Evolutionary conservation across 2,113 vertebrate species (phyloP).

Genomic region (Pedetes capensis): DNA sequence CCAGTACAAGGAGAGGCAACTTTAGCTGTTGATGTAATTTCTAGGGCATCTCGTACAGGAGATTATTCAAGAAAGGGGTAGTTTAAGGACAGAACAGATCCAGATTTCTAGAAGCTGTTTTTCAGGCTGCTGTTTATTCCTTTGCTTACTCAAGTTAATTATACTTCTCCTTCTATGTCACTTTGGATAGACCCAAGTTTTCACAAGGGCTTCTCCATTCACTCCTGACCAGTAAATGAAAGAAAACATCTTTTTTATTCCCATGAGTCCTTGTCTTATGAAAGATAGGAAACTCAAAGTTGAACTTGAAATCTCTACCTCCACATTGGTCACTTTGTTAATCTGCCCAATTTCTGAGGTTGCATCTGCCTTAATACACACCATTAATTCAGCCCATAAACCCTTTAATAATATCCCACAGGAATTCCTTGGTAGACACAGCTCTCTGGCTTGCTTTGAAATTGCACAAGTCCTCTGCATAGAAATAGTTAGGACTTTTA

Average conservation of each 20-base stretch:
- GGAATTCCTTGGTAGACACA: slow-evolving; percentile 69
- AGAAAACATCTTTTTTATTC: slow-evolving; percentile 68
- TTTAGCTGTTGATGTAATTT: slow-evolving; percentile 29
- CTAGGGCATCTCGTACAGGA: neutral
- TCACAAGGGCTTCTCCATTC: slow-evolving; percentile 45
- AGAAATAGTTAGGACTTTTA: slow-evolving; percentile 65
- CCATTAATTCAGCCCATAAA: slow-evolving; percentile 72
- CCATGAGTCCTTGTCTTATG: slow-evolving; percentile 59
- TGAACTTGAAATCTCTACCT: slow-evolving; percentile 64
- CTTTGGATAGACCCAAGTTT: slow-evolving; percentile 57
- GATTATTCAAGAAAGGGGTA: slow-evolving; percentile 56
- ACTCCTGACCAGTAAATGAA: slow-evolving; percentile 44
- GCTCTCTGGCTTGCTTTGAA: slow-evolving; percentile 70
- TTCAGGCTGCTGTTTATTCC: slow-evolving; percentile 58
- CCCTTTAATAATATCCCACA: slow-evolving; percentile 76
- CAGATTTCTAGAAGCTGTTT: slow-evolving; percentile 72
- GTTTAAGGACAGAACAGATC: slow-evolving; percentile 69
- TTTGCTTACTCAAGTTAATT: slow-evolving; percentile 74
- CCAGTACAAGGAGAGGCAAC: neutral
- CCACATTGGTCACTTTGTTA: slow-evolving; percentile 70
- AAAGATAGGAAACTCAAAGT: slow-evolving; percentile 71
- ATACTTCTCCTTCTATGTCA: slow-evolving; percentile 64
- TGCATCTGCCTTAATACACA: slow-evolving; percentile 60
- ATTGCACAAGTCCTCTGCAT: slow-evolving; percentile 71
- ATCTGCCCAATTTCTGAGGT: slow-evolving; percentile 74